Percentiles rank a stretch among this genome's conserved stretches.
phyloP scores from a whole-genome alignment of 2,797 vertebrate species.

The Siniperca obscura region DNA sequence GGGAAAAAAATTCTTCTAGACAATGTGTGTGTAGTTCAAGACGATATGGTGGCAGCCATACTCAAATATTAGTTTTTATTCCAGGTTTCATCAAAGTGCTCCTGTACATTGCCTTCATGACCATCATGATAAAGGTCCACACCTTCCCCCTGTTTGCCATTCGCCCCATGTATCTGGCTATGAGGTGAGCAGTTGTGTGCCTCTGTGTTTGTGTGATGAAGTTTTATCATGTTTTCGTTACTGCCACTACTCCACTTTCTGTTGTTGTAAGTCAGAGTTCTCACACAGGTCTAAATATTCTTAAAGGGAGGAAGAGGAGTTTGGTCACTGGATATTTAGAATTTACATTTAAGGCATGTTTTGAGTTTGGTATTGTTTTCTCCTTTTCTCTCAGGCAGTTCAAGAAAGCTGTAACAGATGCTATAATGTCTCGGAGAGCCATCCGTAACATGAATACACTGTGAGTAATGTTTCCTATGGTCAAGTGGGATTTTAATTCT shows the following conservation, averaged over 20 bases:
- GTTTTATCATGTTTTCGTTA: neutral
- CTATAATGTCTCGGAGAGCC: slow-evolving; percentile 97
- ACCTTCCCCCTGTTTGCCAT: slow-evolving; percentile 98
- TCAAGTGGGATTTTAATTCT: neutral
- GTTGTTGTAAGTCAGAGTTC: neutral
- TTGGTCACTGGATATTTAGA: neutral
- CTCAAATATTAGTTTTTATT: slow-evolving; percentile 12
- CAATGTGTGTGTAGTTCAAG: neutral
- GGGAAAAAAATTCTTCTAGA: neutral
- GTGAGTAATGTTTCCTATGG: slow-evolving; percentile 83
- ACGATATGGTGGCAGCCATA: neutral
- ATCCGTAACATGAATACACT: slow-evolving; percentile 99
- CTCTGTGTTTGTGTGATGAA: neutral
- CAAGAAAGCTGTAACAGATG: slow-evolving; percentile 96
- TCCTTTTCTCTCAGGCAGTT: slow-evolving; percentile 88
- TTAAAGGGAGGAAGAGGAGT: neutral
- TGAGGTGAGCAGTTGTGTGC: slow-evolving; percentile 88
- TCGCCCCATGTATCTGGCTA: slow-evolving; percentile 98
- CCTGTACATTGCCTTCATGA: slow-evolving; percentile 99
- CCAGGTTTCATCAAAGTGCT: slow-evolving; percentile 97
- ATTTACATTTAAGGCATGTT: neutral
- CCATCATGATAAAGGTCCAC: slow-evolving; percentile 99
- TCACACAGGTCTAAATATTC: neutral
- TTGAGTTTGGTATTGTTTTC: neutral
- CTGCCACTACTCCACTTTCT: neutral